phyloP scores from a whole-genome alignment of 2,888 invertebrate genomes.

The Synergus laeviventris region DNA sequence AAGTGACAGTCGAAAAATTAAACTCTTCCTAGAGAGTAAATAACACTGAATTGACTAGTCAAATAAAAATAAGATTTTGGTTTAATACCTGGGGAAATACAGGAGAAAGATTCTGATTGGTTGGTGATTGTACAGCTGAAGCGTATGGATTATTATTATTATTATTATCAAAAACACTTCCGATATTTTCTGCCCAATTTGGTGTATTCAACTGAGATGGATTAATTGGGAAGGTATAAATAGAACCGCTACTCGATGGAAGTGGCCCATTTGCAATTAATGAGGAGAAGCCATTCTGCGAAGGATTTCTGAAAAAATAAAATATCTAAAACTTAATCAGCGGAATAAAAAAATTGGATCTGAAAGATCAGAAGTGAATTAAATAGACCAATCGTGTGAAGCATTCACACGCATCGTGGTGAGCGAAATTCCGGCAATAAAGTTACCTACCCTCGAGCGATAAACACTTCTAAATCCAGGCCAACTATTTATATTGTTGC shows the following conservation, averaged over 20 bases:
- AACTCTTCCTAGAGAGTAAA: no score
- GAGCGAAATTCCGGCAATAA: conserved; percentile 32
- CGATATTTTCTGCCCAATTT: background rate
- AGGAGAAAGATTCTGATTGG: background rate
- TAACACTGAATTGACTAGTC: background rate
- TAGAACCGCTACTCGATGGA: background rate
- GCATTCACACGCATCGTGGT: background rate
- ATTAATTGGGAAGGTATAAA: background rate
- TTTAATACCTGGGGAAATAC: background rate
- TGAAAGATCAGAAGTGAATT: background rate
- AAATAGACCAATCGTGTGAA: conserved; percentile 3
- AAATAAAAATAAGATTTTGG: background rate
- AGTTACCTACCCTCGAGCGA: conserved; percentile 29
- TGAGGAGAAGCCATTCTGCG: background rate
- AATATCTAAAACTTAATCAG: background rate
- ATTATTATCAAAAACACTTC: background rate
- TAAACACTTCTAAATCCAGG: conserved; percentile 38
- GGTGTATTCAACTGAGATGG: background rate
- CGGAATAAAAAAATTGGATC: background rate
- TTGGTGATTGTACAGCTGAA: background rate
- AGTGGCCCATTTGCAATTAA: no score
- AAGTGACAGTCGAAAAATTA: conserved; percentile 15
- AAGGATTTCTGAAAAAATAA: background rate
- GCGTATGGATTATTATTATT: background rate
- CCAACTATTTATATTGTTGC: conserved; percentile 26